Base-by-base conservation (phyloP, 2,113 vertebrate genomes). In the Pelmatolapia mariae region DNA sequence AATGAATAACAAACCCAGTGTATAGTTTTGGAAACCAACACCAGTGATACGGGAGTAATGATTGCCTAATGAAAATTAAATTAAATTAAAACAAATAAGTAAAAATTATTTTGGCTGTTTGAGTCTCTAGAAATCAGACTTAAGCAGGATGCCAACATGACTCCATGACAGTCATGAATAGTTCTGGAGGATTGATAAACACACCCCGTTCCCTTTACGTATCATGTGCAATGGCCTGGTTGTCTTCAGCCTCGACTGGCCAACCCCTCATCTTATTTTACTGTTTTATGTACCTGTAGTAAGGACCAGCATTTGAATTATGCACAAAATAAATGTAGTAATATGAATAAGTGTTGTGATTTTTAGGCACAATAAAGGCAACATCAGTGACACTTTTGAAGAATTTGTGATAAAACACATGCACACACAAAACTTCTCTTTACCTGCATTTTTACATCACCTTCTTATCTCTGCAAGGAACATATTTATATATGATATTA, bases 161-260 rank as follows among this genome's bases (percentile, higher is more conserved):
- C 94, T 98, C 97, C 97, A 98, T 98, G 22, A 98, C 97, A 1
- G 95, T 97, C 97, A 96, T 97, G 91, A 98, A 96, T 50, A 98
- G 16, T 88, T 97, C 96, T 9, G 97, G 97, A 7, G 97, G 97
- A 81, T 97, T 98, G 83, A 97, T 96, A 90, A 98, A 98, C 83
- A 97, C 97, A 50, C 97, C 95, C 81, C 98, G 94, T 71, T 98
- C 97, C 63, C 94, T 94, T 76, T 97, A 97, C 43, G 97, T 96
- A 81, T 98, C 97, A 8, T 96, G 96, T 2, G 97, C 97, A 50
- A 98, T 97, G 24, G 97, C 97, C 89, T 97, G 96, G 6, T 97
- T 98, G 63, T 97, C 96, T 68, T 97, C 95, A 1, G 97, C 97
- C 92, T 98, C 97, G 79, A 97, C 94, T 85, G 33, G 97, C 97